These are phyloP conservation scores for Cyprinodon tularosa DNA, from an alignment of 2,113 vertebrate species.

Conservation along the genomic window DNA sequence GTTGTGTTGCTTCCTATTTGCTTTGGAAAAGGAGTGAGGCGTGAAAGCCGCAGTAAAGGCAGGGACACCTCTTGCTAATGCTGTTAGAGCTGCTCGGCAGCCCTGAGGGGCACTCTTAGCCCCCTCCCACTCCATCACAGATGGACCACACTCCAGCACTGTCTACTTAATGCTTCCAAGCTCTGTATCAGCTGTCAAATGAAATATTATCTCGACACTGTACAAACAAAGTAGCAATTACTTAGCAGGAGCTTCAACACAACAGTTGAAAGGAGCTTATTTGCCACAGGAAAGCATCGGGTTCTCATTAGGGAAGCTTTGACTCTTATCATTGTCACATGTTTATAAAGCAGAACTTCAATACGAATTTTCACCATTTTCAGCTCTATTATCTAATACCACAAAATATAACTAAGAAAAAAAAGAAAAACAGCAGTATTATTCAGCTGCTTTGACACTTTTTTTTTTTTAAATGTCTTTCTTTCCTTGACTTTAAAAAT, in stretches of 20 bases:
- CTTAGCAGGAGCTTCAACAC: slow-evolving; percentile 21
- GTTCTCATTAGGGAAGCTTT: slow-evolving; percentile 18
- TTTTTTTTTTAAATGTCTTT: not conserved
- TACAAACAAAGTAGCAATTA: slow-evolving; percentile 49
- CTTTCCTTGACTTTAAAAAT: not conserved
- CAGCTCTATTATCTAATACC: not conserved
- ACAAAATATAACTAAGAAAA: not conserved
- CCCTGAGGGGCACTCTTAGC: slow-evolving; percentile 51
- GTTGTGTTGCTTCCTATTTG: slow-evolving; percentile 88
- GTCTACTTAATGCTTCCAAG: slow-evolving; percentile 58
- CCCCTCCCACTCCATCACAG: slow-evolving; percentile 47
- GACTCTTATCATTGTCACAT: not conserved
- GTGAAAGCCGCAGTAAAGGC: slow-evolving; percentile 80
- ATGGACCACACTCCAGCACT: slow-evolving; percentile 63
- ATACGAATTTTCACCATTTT: not conserved
- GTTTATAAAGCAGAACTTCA: not conserved
- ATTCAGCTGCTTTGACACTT: too few relatives aligned
- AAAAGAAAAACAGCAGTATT: too few relatives aligned
- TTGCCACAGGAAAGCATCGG: not conserved
- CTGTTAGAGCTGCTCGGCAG: slow-evolving; percentile 42
- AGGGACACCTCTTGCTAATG: slow-evolving; percentile 70
- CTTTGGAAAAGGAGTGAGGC: slow-evolving; percentile 86
- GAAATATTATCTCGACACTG: slow-evolving; percentile 46
- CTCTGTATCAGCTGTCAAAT: slow-evolving; percentile 67
- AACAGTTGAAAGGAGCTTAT: slow-evolving; percentile 16